Evolutionary conservation across 2,797 vertebrate species (phyloP), one percentile per base, ranked within the genome.

Genomic region (Phrynocephalus vlangalii): DNA sequence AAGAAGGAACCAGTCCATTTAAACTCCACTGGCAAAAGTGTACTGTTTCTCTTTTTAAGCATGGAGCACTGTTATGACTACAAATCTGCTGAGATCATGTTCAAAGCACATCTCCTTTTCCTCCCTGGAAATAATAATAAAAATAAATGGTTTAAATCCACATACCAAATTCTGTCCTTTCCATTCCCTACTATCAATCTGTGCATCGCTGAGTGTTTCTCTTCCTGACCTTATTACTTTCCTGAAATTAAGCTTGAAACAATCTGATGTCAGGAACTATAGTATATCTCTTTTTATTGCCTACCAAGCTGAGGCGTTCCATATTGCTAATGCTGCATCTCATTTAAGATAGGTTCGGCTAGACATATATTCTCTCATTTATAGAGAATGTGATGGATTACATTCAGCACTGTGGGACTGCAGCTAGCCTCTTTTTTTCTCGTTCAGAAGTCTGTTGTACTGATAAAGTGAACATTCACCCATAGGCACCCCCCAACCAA

Each of bases 191-290:
- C 93, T 90, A 96, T 97, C 96, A 97, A 94, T 96, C 95, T 96
- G 96, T 94, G 95, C 91, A 96, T 96, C 95, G 91, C 95, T 93
- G 92, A 96, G 93, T 44, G 0, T 95, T 96, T 95, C 96, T 96
- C 96, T 96, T 93, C 93, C 96, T 96, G 96, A 97, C 96, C 95
- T 96, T 97, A 97, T 96, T 97, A 96, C 96, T 97, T 96, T 96
- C 95, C 96, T 95, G 96, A 96, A 97, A 97, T 97, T 97, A 97
- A 97, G 96, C 96, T 96, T 96, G 97, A 96, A 97, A 97, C 96
- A 97, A 97, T 97, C 95, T 95, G 94, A 95, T 96, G 96, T 97
- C 96, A 96, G 95, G 95, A 94, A 96, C 95, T 95, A 88, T 63
- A 88, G 96, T 97, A 97, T 96, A 97, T 97, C 96, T 96, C 91